phyloP scores from a whole-genome alignment of 2,797 vertebrate species.

The Malacoraja senta region DNA sequence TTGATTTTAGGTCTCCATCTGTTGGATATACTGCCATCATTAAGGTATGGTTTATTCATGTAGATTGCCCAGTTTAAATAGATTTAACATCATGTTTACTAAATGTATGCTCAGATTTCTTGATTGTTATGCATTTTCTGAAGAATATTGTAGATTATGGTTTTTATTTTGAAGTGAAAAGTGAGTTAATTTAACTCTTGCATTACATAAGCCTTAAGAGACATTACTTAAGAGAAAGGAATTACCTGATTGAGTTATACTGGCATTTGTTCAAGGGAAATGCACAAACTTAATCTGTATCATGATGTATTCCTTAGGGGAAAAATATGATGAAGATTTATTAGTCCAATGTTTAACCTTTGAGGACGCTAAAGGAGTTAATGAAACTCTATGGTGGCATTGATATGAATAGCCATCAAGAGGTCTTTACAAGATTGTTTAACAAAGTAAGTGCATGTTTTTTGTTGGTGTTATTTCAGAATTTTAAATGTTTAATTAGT shows the following conservation, averaged over 20 bases:
- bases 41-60: conserved; percentile 66
- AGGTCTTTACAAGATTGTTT: conserved; percentile 85
- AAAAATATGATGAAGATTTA: conserved; percentile 86
- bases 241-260: neutral
- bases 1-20: conserved; percentile 77
- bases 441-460: conserved; percentile 71
- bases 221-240: neutral
- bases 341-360: conserved; percentile 90
- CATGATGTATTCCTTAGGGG: conserved; percentile 56
- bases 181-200: neutral
- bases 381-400: conserved; percentile 74
- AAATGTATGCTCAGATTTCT: neutral
- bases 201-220: neutral
- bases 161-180: neutral
- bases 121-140: neutral
- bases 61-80: neutral
- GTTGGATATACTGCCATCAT: conserved; percentile 79
- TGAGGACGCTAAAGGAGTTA: conserved; percentile 84
- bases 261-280: neutral
- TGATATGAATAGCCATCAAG: conserved; percentile 84
- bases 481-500: neutral
- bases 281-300: neutral
- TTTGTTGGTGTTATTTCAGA: neutral
- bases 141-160: neutral
- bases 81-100: neutral